A percentile compares a stretch with the other conserved stretches of the same genome.
phyloP scores from a whole-genome alignment of 2,797 vertebrate species.

The Macropodus opercularis region DNA sequence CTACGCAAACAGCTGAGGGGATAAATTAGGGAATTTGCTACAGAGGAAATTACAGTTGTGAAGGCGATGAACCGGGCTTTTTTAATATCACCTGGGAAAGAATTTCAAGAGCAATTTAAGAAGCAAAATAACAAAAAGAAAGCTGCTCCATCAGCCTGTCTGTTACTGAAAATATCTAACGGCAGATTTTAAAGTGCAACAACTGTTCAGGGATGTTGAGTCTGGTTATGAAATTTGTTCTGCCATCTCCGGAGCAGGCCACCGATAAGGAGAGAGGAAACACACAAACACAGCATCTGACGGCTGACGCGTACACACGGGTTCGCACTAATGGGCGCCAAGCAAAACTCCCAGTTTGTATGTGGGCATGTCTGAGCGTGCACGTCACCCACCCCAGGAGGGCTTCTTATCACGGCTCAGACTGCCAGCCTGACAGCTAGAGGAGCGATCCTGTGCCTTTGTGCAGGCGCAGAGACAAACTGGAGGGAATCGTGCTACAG shows the following conservation, averaged over 20 bases:
- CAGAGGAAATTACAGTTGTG: slow-evolving; percentile 55
- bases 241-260: background rate
- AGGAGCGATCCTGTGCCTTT: slow-evolving; percentile 12
- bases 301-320: slow-evolving; percentile 4
- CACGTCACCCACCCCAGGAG: slow-evolving; percentile 32
- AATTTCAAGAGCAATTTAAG: slow-evolving; percentile 44
- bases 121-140: slow-evolving; percentile 33
- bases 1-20: slow-evolving; percentile 48
- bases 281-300: slow-evolving; percentile 7
- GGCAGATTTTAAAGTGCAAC: slow-evolving; percentile 3
- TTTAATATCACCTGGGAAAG: slow-evolving; percentile 50
- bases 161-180: slow-evolving; percentile 10
- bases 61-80: slow-evolving; percentile 33
- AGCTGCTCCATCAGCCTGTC: slow-evolving; percentile 7
- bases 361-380: background rate
- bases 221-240: background rate
- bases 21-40: slow-evolving; percentile 54
- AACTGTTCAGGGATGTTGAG: background rate
- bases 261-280: background rate
- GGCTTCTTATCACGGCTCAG: slow-evolving; percentile 21
- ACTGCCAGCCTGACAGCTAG: slow-evolving; percentile 31
- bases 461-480: slow-evolving; percentile 10
- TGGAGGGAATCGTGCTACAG: slow-evolving; percentile 14
- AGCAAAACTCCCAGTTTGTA: slow-evolving; percentile 1
- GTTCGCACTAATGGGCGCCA: slow-evolving; percentile 4